Evolutionary conservation across 2,888 invertebrate species (phyloP), one percentile per base, ranked within the genome.

Genomic region (Mythimna vitellina): DNA sequence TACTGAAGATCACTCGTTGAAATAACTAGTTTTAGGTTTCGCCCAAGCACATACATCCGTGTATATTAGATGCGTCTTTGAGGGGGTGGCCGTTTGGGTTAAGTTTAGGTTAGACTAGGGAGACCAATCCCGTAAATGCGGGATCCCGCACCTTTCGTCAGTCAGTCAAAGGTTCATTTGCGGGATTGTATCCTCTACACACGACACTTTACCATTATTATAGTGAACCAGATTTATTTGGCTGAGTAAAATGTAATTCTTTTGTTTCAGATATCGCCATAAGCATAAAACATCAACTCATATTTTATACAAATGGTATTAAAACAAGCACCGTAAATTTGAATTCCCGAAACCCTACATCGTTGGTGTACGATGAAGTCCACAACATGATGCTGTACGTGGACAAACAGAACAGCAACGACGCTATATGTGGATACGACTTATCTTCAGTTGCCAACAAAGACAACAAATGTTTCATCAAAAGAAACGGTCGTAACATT

Each of bases 181-280:
- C 46, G 17, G 6, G 46, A 46, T 46, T 42, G 42, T 9, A 10
- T 42, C 10, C 12, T 42, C 42, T 42, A 42, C 42, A 42, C 42
- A 42, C 38, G 14, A 14, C 12, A 12, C 42, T 42, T 9, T 38
- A 38, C 9, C 10, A 42, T 4, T 10, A 12, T 35, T 35, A 9
- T 35, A 35, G 35, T 9, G 35, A 35, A 35, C 8, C 46, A 5
- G 46, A 4, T 46, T 46, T 46, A 49, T 49, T 49, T 17, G 20
- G 49, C 8, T 49, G 17, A 20, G 46, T 20, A 46, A 46, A 46
- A 87, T 46, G 17, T n/a, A 25, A 29, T 57, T 9, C 17, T 32
- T 83, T 94, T 91, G 91, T 97, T 97, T 20, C 97, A 98, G 98
- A 98, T 91, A 93, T 98, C 83, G 98, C 98, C n/a, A 97, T 98